A percentile compares a stretch with the other conserved stretches of the same genome.
Evolutionary conservation across 1,140 invertebrate genomes (phyloP).

Genomic region (Drosophila willistoni): DNA sequence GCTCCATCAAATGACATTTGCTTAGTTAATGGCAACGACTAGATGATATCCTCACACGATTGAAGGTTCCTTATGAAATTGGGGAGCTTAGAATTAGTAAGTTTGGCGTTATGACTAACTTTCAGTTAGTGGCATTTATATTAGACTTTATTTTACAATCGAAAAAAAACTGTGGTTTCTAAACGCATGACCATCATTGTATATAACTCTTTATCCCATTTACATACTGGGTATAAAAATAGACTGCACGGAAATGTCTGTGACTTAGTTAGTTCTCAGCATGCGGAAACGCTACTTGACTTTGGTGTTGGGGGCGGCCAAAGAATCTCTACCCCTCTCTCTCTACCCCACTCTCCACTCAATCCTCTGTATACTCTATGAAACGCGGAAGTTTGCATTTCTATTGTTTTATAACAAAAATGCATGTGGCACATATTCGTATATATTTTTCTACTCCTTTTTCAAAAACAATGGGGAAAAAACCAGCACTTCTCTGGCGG

Average conservation of each 20-base stretch:
- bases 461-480: not conserved
- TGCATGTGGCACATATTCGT: slow-evolving; percentile 66
- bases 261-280: slow-evolving; percentile 25
- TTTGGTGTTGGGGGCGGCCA: slow-evolving; percentile 5
- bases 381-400: slow-evolving; percentile 53
- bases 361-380: not conserved
- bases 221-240: not conserved
- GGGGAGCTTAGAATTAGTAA: not conserved
- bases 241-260: slow-evolving; percentile 5
- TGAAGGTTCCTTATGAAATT: not conserved
- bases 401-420: slow-evolving; percentile 63
- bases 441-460: not conserved
- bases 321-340: too few species aligned
- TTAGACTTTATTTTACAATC: too few species aligned
- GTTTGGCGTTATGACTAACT: not conserved
- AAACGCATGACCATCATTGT: not conserved
- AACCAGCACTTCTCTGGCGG: not conserved
- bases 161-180: too few species aligned
- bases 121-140: too few species aligned
- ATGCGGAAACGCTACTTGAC: slow-evolving; percentile 44
- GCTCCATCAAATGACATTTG: not conserved
- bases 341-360: not conserved
- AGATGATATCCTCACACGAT: not conserved
- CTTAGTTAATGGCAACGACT: not conserved
- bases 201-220: not conserved